These are phyloP conservation scores for Hemicrepidius hirtus DNA, from an alignment of 2,888 invertebrate genomes.

Conservation along the genomic window DNA sequence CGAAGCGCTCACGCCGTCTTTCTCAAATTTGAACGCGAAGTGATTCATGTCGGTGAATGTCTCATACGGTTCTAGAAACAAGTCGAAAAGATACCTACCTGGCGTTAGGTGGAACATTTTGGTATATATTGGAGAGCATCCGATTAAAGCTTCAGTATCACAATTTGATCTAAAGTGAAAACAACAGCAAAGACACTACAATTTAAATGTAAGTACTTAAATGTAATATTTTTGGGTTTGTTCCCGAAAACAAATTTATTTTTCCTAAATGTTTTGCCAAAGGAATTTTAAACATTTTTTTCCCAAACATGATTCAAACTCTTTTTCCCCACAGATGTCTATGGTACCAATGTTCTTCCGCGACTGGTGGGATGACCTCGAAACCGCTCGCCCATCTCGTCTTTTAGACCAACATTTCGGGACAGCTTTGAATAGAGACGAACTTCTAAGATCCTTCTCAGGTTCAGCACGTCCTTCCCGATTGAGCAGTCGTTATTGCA, in stretches of 20 bases:
- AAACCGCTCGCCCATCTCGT: conserved; percentile 80
- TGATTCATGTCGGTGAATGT: conserved; percentile 3
- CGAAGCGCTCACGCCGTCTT: background rate
- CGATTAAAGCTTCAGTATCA: conserved; percentile 12
- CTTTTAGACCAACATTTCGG: conserved; percentile 90
- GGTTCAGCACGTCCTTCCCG: conserved; percentile 69
- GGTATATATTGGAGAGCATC: conserved; percentile 25
- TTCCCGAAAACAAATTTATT: background rate
- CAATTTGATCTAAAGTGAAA: conserved; percentile 17
- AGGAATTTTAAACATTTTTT: no score
- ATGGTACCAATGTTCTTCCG: conserved; percentile 88
- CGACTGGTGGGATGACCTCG: conserved; percentile 91
- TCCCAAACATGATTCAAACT: no score
- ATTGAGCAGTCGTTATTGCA: conserved; percentile 73
- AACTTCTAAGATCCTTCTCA: conserved; percentile 74
- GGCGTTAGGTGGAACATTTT: conserved; percentile 1
- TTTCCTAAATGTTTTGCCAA: background rate
- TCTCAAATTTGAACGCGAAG: background rate
- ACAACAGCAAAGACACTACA: background rate
- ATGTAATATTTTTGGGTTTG: background rate
- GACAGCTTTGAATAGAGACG: conserved; percentile 83
- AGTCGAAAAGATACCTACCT: conserved; percentile 8
- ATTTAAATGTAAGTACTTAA: background rate
- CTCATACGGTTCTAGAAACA: conserved; percentile 27
- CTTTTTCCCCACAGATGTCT: conserved; percentile 77